phyloP scores from a whole-genome alignment of 1,140 invertebrate species.

The Microplitis mediator region DNA sequence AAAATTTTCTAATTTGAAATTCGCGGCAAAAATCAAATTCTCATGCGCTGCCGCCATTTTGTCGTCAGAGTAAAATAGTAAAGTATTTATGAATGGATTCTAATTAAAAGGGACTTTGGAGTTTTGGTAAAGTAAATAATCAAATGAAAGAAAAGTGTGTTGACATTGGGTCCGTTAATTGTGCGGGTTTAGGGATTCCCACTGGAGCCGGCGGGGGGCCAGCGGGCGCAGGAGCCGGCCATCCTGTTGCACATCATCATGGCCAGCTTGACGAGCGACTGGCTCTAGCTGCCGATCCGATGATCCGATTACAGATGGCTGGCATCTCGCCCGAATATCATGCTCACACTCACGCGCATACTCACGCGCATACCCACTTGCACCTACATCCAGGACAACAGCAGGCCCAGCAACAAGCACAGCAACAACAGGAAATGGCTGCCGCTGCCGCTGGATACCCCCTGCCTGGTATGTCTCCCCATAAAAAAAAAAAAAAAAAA shows the following conservation, averaged over 20 bases:
- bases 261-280: slow-evolving; percentile 72
- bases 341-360: slow-evolving; percentile 83
- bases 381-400: slow-evolving; percentile 86
- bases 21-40: no score
- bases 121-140: not conserved
- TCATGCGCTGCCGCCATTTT: no score
- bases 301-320: slow-evolving; percentile 85
- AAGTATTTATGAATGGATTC: no score
- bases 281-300: slow-evolving; percentile 74
- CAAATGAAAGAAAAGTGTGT: slow-evolving; percentile 28
- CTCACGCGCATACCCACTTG: slow-evolving; percentile 89
- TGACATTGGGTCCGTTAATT: slow-evolving; percentile 40
- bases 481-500: slow-evolving; percentile 7
- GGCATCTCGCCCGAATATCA: slow-evolving; percentile 81
- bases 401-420: slow-evolving; percentile 72
- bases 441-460: slow-evolving; percentile 66
- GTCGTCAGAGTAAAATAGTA: no score
- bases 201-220: slow-evolving; percentile 61
- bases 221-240: slow-evolving; percentile 54
- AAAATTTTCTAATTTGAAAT: no score
- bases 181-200: slow-evolving; percentile 61
- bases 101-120: no score
- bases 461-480: slow-evolving; percentile 64
- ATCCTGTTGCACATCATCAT: slow-evolving; percentile 63
- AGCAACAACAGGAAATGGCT: slow-evolving; percentile 63